Base-by-base conservation (phyloP, 1,140 invertebrate genomes). In the Argopecten irradians region DNA sequence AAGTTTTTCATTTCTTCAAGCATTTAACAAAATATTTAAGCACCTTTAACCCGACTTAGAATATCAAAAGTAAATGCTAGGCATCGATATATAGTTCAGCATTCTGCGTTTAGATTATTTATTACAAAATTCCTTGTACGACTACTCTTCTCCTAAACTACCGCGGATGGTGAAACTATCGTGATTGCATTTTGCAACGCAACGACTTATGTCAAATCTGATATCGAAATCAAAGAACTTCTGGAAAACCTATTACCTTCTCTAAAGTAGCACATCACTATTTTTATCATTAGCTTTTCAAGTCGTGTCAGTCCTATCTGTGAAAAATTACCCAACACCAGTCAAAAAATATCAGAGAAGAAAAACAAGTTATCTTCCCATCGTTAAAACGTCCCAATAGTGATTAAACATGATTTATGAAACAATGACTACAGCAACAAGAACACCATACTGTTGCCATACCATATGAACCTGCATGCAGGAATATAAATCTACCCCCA, bases 261-360 rank as follows among this genome's bases (percentile, higher is more conserved):
- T 3, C 55, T 71, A 0, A 8, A 71, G 55, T 71, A 71, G 55
- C n/a, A n/a, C 55, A 71, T 71, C 43, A 55, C 43, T 19, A 55
- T 11, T 28, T 71, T 71, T 71, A 71, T 71, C 55, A 71, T 71
- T 71, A 71, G 55, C 55, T 71, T n/a, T n/a, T 71, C 55, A 71
- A n/a, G n/a, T n/a, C 55, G 28, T 71, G n/a, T 71, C 55, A 28
- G 55, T 71, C 5, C 22, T 71, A 71, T 71, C 55, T 71, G 22
- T 71, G 55, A 71, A 71, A 71, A 28, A 71, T 71, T 71, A 71
- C 55, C 55, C 55, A 28, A 71, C 55, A 71, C 55, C 22, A 22
- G 55, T 71, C 55, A 71, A 22, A 71, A 71, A 71, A 28, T 71
- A 71, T 28, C 55, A 71, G 55, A 71, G 55, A 28, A 71, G 14